Evolutionary conservation across 2,888 invertebrate genomes (phyloP).

Genomic region (Melanostoma scalare): DNA sequence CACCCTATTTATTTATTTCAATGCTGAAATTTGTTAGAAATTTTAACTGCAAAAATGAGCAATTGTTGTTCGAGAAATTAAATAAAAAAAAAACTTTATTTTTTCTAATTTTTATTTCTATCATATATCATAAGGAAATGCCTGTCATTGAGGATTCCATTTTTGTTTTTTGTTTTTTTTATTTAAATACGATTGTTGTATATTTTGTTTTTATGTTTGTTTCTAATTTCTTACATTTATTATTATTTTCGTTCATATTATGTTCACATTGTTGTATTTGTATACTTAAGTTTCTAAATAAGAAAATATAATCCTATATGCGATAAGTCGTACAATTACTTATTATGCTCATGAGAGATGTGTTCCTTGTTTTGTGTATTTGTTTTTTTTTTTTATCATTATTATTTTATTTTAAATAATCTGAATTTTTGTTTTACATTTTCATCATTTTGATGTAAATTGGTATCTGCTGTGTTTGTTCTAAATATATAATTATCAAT

Average conservation of each 20-base stretch:
- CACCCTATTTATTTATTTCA: too few species aligned
- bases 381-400: slow-evolving; percentile 12
- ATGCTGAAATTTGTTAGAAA: too few species aligned
- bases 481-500: slow-evolving; percentile 28
- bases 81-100: slow-evolving; percentile 31
- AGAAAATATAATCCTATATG: slow-evolving; percentile 72
- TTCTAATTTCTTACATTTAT: slow-evolving; percentile 30
- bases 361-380: slow-evolving; percentile 60
- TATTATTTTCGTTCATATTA: slow-evolving; percentile 57
- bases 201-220: slow-evolving; percentile 32
- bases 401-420: slow-evolving; percentile 20
- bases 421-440: slow-evolving; percentile 10
- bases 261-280: slow-evolving; percentile 52
- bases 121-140: slow-evolving; percentile 68
- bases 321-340: slow-evolving; percentile 69
- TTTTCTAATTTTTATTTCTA: slow-evolving; percentile 58
- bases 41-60: too few species aligned
- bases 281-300: slow-evolving; percentile 69
- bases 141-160: slow-evolving; percentile 45
- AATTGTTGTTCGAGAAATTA: neutral
- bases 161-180: neutral
- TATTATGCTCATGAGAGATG: slow-evolving; percentile 64
- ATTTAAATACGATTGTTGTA: slow-evolving; percentile 63
- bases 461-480: slow-evolving; percentile 62
- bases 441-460: slow-evolving; percentile 57